Evolutionary conservation across 2,888 invertebrate species (phyloP), one percentile per base, ranked within the genome.

Genomic region (Cinara cedri): DNA sequence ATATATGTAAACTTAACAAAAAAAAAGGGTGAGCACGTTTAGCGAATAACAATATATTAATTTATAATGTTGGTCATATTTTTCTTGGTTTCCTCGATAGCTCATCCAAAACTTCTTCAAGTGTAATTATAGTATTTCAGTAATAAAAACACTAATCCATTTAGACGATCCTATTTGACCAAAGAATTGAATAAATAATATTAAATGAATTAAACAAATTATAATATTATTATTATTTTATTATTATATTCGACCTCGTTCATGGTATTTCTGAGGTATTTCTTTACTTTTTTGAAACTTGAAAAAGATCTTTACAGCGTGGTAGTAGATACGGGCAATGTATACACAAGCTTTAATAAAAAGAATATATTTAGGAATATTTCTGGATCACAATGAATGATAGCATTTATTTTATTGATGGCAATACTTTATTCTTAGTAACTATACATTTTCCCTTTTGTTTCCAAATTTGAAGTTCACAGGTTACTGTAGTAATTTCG

Each of bases 391-490:
- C 62, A 62, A 62, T 62, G 62, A 10, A 11, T 62, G 21, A 62
- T 62, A 42, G 62, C 62, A 34, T n/a, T 34, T 62, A 62, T n/a
- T 62, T 16, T 34, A 62, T 34, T 62, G 34, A 34, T 63, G 16
- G 26, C 3, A 13, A 13, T 4, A 60, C 9, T n/a, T 60, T 4
- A 60, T 60, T 60, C 13, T 24, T 6, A 60, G 24, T 24, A 26
- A 24, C 16, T 16, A 60, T 34, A 34, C 16, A 2, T 34, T 60
- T 60, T 8, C 6, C 16, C n/a, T 63, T 63, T 63, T 44, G 19
- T 63, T 44, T 44, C 63, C 42, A 62, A 57, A 26, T 24, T 57
- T 57, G 57, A n/a, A 62, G 62, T 3, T 62, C 42, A 62, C 42
- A 63, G 21, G 11, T 44, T 13, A 44, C 44, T 21, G 44, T 63